phyloP scores from a whole-genome alignment of 2,113 vertebrate genomes.

The Chauna torquata region DNA sequence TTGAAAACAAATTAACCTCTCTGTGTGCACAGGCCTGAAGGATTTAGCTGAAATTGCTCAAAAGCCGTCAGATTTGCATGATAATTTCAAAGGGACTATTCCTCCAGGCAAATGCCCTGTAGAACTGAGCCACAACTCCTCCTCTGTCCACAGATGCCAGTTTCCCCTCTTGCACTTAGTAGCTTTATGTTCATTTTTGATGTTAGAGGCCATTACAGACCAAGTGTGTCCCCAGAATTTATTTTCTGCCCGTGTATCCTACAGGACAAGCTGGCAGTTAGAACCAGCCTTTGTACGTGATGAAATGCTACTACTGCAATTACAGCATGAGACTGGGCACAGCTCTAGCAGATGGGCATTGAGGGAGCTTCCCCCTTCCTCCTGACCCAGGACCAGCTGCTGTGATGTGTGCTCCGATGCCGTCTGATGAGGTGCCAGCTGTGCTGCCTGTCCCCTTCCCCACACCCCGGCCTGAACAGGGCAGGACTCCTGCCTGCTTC shows the following conservation, averaged over 20 bases:
- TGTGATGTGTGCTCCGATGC: neutral
- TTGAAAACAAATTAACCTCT: constrained; percentile 51
- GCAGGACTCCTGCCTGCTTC: neutral
- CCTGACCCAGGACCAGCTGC: neutral
- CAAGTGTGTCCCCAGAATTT: neutral
- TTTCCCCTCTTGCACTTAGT: neutral
- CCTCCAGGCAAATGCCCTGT: neutral
- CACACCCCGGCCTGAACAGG: neutral
- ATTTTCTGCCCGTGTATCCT: neutral
- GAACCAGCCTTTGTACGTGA: neutral
- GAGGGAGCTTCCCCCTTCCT: neutral
- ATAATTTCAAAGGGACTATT: constrained; percentile 11
- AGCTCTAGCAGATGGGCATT: neutral
- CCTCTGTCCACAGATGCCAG: neutral
- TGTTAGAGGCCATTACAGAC: neutral
- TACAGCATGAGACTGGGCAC: neutral
- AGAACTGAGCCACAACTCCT: neutral
- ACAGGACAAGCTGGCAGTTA: neutral
- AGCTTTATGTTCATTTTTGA: neutral
- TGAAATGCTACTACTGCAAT: neutral
- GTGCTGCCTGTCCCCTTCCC: neutral
- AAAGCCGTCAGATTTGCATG: constrained; percentile 16
- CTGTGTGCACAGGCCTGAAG: neutral
- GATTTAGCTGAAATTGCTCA: constrained; percentile 38
- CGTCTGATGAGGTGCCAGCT: neutral